Evolutionary conservation across 2,888 invertebrate species (phyloP).

Genomic region (Nyleta sp.): DNA sequence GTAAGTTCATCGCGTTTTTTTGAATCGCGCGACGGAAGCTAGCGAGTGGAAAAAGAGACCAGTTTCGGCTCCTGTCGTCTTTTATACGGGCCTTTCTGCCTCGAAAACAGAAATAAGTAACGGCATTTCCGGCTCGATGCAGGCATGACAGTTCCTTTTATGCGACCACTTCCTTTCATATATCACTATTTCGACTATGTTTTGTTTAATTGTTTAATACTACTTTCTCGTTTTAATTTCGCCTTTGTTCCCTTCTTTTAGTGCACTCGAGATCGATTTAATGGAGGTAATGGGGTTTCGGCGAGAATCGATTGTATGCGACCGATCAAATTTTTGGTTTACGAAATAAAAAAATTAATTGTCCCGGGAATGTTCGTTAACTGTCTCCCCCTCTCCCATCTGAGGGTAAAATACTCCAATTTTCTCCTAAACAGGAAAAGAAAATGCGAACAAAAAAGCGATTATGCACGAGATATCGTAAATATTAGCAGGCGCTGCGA

Average conservation of each 20-base stretch:
- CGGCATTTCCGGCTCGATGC: conserved; percentile 48
- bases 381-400: no score
- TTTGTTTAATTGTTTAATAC: conserved; percentile 33
- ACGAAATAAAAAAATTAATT: no score
- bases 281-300: conserved; percentile 1
- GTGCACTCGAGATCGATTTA: conserved; percentile 19
- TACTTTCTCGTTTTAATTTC: conserved; percentile 19
- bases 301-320: neutral
- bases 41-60: conserved; percentile 40
- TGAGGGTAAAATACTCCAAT: neutral
- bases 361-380: no score
- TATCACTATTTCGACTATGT: conserved; percentile 10
- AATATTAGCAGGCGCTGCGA: conserved; percentile 11
- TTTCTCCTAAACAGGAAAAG: neutral
- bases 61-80: conserved; percentile 36
- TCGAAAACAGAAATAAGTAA: conserved; percentile 42
- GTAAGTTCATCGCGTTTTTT: conserved; percentile 37
- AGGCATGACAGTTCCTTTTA: conserved; percentile 33
- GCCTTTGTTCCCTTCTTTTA: conserved; percentile 19
- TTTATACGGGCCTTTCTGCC: conserved; percentile 36
- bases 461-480: conserved; percentile 7
- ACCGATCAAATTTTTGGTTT: neutral
- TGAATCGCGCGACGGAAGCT: conserved; percentile 37
- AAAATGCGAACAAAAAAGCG: conserved; percentile 1
- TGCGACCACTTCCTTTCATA: conserved; percentile 36